Evolutionary conservation across 92 coral and sea anemone genomes (phyloP).

Genomic region (Parazoanthus darwini): DNA sequence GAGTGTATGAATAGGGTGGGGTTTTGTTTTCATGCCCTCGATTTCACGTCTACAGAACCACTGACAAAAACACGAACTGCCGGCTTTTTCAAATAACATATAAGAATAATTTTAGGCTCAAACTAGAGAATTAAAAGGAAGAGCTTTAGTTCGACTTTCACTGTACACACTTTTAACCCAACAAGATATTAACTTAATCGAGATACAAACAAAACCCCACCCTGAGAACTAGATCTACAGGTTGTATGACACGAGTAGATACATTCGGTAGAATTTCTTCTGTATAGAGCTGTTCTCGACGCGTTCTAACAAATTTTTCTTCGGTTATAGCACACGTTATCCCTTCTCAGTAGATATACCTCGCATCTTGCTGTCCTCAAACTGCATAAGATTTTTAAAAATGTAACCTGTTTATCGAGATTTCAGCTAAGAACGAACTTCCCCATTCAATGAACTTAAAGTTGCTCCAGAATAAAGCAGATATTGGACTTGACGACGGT

Average conservation of each 20-base stretch:
- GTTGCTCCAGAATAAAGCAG: neutral
- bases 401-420: neutral
- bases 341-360: neutral
- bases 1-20: constrained; percentile 48
- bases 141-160: neutral
- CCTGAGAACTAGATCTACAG: constrained; percentile 23
- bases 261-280: constrained; percentile 34
- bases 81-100: constrained; percentile 29
- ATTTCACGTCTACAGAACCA: constrained; percentile 35
- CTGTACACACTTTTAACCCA: neutral
- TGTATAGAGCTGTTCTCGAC: constrained; percentile 2
- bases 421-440: constrained; percentile 4
- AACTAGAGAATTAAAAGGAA: constrained; percentile 4
- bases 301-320: neutral
- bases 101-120: constrained; percentile 11
- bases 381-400: neutral
- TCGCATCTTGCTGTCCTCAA: neutral
- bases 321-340: neutral
- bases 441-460: neutral
- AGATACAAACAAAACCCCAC: constrained; percentile 1
- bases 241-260: neutral
- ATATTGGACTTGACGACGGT: neutral
- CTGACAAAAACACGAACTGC: constrained; percentile 24
- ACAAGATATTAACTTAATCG: neutral
- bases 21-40: constrained; percentile 64